These are phyloP conservation scores for Columba guinea DNA, from an alignment of 2,797 vertebrate species.

Conservation along the genomic window DNA sequence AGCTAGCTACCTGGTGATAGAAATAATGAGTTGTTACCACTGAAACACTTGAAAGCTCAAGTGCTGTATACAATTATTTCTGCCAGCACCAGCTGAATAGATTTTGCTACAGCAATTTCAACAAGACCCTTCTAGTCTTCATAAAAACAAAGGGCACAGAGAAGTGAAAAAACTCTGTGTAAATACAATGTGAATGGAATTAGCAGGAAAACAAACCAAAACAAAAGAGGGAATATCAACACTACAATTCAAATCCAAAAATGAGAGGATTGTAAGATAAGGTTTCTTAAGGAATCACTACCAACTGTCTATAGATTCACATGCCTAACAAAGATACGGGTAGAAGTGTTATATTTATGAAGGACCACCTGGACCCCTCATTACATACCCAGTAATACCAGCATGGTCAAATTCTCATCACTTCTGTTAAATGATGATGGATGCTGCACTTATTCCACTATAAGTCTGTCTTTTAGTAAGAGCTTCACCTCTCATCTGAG, in stretches of 20 bases:
- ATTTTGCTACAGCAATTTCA: conserved; percentile 6
- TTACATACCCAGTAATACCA: not conserved
- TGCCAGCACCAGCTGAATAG: not conserved
- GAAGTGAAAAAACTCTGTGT: not conserved
- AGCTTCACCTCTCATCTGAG: not conserved
- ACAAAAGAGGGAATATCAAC: not conserved
- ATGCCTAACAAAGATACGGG: not conserved
- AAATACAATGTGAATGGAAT: not conserved
- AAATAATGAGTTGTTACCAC: conserved; percentile 37
- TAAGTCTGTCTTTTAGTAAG: not conserved
- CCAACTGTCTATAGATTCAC: not conserved
- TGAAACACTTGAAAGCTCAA: conserved; percentile 8
- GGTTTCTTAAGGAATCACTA: not conserved
- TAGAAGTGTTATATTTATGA: not conserved
- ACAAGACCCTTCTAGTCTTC: not conserved
- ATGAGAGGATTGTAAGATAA: not conserved
- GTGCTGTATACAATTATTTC: conserved; percentile 17
- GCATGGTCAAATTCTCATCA: not conserved
- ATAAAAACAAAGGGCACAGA: not conserved
- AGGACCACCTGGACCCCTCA: not conserved
- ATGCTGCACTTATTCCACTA: not conserved
- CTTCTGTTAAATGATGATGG: not conserved
- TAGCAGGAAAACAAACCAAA: not conserved
- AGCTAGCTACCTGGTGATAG: conserved; percentile 1
- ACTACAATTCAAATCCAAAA: not conserved